These are phyloP conservation scores for Lottia scabra DNA, from an alignment of 2,888 invertebrate genomes.

Conservation along the genomic window DNA sequence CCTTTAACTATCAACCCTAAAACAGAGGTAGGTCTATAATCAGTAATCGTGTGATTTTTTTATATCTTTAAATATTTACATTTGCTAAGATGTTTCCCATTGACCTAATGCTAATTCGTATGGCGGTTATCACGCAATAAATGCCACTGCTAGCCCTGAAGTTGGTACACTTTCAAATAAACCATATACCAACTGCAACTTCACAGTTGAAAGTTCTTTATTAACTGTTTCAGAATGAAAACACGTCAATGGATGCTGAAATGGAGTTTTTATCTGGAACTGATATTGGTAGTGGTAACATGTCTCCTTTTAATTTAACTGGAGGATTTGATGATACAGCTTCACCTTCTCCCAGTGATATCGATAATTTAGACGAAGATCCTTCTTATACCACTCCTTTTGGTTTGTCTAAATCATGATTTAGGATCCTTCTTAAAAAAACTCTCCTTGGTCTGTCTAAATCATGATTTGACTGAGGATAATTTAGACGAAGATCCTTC, in stretches of 20 bases:
- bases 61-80: too few species aligned
- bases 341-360: constrained; percentile 48
- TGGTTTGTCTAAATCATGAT: not conserved
- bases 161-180: too few species aligned
- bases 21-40: constrained; percentile 8
- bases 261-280: constrained; percentile 56
- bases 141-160: too few species aligned
- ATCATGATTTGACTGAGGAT: too few species aligned
- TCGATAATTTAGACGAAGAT: constrained; percentile 51
- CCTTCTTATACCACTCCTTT: not conserved
- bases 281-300: constrained; percentile 48
- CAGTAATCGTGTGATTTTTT: too few species aligned
- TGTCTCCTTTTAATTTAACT: constrained; percentile 60
- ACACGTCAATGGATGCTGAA: constrained; percentile 48
- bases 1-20: constrained; percentile 6
- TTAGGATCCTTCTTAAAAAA: constrained; percentile 16
- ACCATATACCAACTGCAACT: too few species aligned
- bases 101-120: too few species aligned
- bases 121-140: too few species aligned
- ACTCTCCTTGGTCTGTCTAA: not conserved
- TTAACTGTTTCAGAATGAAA: constrained; percentile 27
- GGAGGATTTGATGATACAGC: constrained; percentile 56
- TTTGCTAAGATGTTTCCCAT: too few species aligned
- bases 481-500: too few species aligned
- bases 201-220: too few species aligned